Percentiles rank a stretch among this genome's conserved stretches.
These are phyloP conservation scores for Callorhinus ursinus DNA, from an alignment of 2,113 vertebrate species.

Conservation along the genomic window DNA sequence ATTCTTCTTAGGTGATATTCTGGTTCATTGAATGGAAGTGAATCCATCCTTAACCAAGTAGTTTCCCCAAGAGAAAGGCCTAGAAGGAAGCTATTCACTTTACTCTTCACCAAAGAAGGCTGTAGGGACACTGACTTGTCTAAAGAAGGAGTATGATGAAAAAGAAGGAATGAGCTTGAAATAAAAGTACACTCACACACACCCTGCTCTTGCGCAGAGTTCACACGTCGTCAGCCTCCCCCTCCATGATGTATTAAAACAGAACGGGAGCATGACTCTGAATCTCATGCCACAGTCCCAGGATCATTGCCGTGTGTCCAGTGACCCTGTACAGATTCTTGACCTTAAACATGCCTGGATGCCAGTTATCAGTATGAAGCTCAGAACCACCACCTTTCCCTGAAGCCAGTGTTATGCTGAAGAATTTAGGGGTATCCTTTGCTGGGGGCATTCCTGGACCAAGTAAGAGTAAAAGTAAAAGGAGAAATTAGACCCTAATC, in stretches of 20 bases:
- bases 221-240: background rate
- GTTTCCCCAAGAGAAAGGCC: background rate
- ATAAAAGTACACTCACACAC: background rate
- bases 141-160: background rate
- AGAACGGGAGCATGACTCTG: background rate
- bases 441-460: constrained; percentile 32
- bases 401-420: background rate
- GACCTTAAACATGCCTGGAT: background rate
- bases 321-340: background rate
- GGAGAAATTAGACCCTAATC: constrained; percentile 61
- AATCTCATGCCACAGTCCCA: background rate
- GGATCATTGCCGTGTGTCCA: background rate
- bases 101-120: background rate
- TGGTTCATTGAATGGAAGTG: background rate
- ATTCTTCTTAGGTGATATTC: constrained; percentile 19
- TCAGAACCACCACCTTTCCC: constrained; percentile 34
- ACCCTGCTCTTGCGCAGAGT: background rate
- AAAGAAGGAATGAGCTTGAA: background rate
- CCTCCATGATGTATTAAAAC: background rate
- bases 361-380: background rate
- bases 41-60: constrained; percentile 37
- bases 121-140: background rate
- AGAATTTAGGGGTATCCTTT: constrained; percentile 29
- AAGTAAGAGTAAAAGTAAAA: constrained; percentile 63
- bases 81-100: constrained; percentile 22